Percentiles rank a stretch among this genome's conserved stretches.
These are phyloP conservation scores for Plecturocebus donacophilus DNA, from an alignment of 2,113 vertebrate genomes.

Conservation along the genomic window DNA sequence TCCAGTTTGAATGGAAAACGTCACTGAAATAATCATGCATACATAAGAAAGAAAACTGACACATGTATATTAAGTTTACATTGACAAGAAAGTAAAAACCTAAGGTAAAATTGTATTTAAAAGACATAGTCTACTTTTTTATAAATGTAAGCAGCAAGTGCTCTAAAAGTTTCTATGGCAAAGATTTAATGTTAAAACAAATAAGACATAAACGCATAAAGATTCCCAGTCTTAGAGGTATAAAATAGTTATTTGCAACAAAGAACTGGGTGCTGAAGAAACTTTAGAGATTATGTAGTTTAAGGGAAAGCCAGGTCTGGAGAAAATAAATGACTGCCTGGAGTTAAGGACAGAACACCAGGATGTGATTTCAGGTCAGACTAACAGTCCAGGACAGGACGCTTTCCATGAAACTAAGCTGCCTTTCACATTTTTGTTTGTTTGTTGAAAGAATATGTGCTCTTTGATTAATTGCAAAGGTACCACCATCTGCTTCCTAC, in stretches of 20 bases:
- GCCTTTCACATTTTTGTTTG: not conserved
- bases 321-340: not conserved
- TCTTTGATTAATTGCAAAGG: not conserved
- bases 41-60: not conserved
- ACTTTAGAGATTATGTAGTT: not conserved
- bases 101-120: slow-evolving; percentile 18
- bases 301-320: not conserved
- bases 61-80: not conserved
- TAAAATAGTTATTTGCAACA: not conserved
- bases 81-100: slow-evolving; percentile 13
- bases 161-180: not conserved
- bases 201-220: not conserved
- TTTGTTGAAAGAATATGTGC: not conserved
- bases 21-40: not conserved
- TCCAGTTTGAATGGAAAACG: slow-evolving; percentile 18
- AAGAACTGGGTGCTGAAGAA: not conserved
- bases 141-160: not conserved
- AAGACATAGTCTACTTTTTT: not conserved
- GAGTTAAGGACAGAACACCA: not conserved
- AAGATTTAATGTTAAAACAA: slow-evolving; percentile 17
- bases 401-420: not conserved
- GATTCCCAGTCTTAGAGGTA: not conserved
- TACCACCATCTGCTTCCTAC: slow-evolving; percentile 76
- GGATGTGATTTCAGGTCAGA: not conserved
- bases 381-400: not conserved